Base-by-base conservation (phyloP, 2,113 vertebrate genomes). In the Hystrix cristata region DNA sequence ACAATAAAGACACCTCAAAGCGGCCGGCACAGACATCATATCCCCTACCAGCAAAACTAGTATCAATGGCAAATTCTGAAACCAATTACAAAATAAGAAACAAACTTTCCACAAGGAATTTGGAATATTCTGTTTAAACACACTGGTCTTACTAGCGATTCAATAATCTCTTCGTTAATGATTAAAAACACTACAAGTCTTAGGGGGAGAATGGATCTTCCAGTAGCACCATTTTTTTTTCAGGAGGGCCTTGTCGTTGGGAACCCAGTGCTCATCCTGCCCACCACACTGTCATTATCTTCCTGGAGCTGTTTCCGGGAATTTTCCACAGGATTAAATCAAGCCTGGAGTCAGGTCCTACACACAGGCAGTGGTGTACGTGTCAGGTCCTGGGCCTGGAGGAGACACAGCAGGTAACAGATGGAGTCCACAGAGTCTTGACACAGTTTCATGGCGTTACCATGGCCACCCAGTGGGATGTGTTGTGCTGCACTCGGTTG, bases 101-200 rank as follows among this genome's bases (percentile, higher is more conserved):
- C 29, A 94, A 87, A 92, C 29, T 82, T 87, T 62, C 43, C 25
- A 51, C 74, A 82, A 94, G 29, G 51, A 92, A 92, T 78, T 92
- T 90, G 74, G 60, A 86, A 48, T 87, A 82, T 38, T 91, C 38
- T 55, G 19, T 74, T 94, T 80, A 72, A 85, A 94, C 3, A 67
- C 11, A 60, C 9, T 1, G 38, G 13, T 76, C 72, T 87, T 87
- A 62, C 81, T 53, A 27, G 46, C 69, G 46, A 62, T 27, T n/a
- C 16, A 46, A 62, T 74, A 13, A 76, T 94, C 55, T 81, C 72
- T 83, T 83, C 87, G 92, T 91, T 88, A 93, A 67, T 38, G 34
- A 34, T 94, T 7, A 78, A 51, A 43, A 71, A 78, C 34, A 51
- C n/a, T 25, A 7, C 12, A 19, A 12, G 5, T n/a, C 21, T 53